These are phyloP conservation scores for Pseudanteris insignis DNA, from an alignment of 2,888 invertebrate species.

Conservation along the genomic window DNA sequence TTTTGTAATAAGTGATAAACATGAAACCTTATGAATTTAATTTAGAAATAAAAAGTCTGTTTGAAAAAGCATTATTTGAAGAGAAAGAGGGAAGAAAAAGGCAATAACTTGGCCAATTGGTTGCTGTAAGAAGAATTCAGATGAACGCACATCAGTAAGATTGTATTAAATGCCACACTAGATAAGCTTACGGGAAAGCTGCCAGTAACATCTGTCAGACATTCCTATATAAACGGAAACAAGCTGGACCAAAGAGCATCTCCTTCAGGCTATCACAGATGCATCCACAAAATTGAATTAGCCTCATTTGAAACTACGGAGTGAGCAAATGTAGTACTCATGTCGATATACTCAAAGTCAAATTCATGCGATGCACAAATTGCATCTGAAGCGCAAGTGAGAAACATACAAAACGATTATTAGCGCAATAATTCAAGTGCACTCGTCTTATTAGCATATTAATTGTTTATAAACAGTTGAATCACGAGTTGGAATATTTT, in stretches of 20 bases:
- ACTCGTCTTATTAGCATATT: too few species aligned
- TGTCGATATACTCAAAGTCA: slow-evolving; percentile 27
- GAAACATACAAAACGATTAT: slow-evolving; percentile 16
- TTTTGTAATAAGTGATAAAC: too few species aligned
- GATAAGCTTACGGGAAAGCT: slow-evolving; percentile 41
- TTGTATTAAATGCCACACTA: slow-evolving; percentile 39
- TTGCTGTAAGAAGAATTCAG: slow-evolving; percentile 28
- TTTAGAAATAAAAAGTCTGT: too few species aligned
- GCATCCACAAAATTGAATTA: slow-evolving; percentile 39
- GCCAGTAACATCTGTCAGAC: slow-evolving; percentile 42
- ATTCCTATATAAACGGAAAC: slow-evolving; percentile 42
- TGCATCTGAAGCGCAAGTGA: slow-evolving; percentile 24
- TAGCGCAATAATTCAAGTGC: too few species aligned
- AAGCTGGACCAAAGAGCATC: slow-evolving; percentile 34
- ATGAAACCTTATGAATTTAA: neutral
- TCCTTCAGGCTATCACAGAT: slow-evolving; percentile 38
- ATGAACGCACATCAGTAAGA: slow-evolving; percentile 37
- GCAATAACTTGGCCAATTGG: too few species aligned
- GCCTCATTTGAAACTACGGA: slow-evolving; percentile 28
- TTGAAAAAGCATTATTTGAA: too few species aligned
- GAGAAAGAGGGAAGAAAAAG: too few species aligned
- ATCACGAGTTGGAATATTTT: too few species aligned
- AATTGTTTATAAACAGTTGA: too few species aligned
- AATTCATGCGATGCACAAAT: slow-evolving; percentile 25
- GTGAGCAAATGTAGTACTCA: slow-evolving; percentile 17